Evolutionary conservation across 1,140 invertebrate genomes (phyloP), one percentile per base, ranked within the genome.

Genomic region (Liolophura sinensis): DNA sequence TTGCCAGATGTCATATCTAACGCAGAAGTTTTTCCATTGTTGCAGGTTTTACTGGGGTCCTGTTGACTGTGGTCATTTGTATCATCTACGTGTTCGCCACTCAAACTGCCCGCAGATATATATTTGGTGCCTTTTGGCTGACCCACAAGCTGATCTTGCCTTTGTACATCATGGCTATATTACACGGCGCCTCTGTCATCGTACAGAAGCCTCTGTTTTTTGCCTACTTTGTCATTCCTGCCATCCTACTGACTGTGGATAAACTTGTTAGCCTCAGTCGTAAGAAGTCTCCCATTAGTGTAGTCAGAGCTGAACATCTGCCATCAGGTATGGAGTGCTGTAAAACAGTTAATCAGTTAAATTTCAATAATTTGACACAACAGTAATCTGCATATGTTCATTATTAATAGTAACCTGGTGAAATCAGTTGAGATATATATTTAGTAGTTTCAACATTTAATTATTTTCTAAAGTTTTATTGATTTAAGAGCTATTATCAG

Each of bases 81-180:
- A 92, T 97, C 54, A 98, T 99, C 63, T 98, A 98, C 79, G 92
- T 98, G 0, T 99, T 99, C 82, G 95, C 97, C 0, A 95, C 98
- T 83, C 95, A 96, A 0, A 91, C 90, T 3, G 94, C 99, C 40
- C 87, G 97, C 4, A 94, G 94, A 63, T 97, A 94, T 84, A 82
- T 84, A 57, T 82, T 83, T 71, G 79, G 73, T 63, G 73, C 78
- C 12, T 99, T 99, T 85, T 98, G 97, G 94, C 89, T 91, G 18
- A 94, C 97, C n/a, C 97, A 99, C 82, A 92, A 93, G 48, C 88
- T 99, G 0, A 97, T 98, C 77, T 89, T 97, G 40, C 80, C 93
- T 0, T 86, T 99, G 1, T 99, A 99, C 78, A 89, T 93, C 0
- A 84, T 99, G 11, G 93, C 91, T 71, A 85, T 99, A 46, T 89